These are phyloP conservation scores for Leptinotarsa juncta DNA, from an alignment of 2,888 invertebrate genomes.

Conservation along the genomic window DNA sequence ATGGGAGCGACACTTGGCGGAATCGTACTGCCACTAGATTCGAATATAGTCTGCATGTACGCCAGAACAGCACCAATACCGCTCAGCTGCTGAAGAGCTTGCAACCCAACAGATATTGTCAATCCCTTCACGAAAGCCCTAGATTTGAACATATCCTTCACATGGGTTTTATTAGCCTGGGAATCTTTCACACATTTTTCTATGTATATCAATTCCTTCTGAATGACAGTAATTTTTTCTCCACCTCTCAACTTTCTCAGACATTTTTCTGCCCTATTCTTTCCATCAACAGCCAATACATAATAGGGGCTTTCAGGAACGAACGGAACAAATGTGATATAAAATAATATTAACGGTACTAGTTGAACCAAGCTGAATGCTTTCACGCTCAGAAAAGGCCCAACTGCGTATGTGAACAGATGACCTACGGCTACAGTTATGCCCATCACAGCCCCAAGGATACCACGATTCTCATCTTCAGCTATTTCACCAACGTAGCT, in stretches of 20 bases:
- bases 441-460: conserved; percentile 84
- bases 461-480: conserved; percentile 83
- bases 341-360: conserved; percentile 63
- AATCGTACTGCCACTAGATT: conserved; percentile 50
- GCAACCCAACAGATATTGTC: conserved; percentile 78
- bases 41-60: conserved; percentile 80
- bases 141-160: conserved; percentile 65
- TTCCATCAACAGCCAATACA: conserved; percentile 71
- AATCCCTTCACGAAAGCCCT: conserved; percentile 81
- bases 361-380: conserved; percentile 71
- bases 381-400: conserved; percentile 77
- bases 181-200: conserved; percentile 17
- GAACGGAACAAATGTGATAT: conserved; percentile 74
- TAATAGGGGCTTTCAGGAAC: conserved; percentile 88
- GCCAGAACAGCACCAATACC: conserved; percentile 86
- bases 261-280: conserved; percentile 73
- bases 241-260: conserved; percentile 74
- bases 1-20: conserved; percentile 25
- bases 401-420: conserved; percentile 76
- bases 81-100: conserved; percentile 85
- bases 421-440: conserved; percentile 77
- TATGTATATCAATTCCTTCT: background rate
- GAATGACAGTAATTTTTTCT: conserved; percentile 1
- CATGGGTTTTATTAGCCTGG: conserved; percentile 47
- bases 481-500: conserved; percentile 91